Conservation (phyloP, 2,888 invertebrate species). For the Sphaeridia pumilis region DNA sequence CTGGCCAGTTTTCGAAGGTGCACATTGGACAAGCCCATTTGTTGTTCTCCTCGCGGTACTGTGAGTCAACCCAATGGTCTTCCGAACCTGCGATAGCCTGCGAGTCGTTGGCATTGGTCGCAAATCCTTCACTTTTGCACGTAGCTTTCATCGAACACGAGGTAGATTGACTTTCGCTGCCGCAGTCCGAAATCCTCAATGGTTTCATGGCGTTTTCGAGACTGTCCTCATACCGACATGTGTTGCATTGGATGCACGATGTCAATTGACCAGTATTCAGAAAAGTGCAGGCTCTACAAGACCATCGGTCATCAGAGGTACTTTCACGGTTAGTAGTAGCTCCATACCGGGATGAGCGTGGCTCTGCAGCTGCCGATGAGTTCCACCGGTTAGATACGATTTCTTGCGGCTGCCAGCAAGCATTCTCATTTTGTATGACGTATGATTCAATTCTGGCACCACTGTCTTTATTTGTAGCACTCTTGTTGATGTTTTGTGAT, state of each 20-base stretch:
- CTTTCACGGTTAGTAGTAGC: background rate
- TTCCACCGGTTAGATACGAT: no score
- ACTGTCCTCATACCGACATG: background rate
- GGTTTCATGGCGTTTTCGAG: conserved; percentile 7
- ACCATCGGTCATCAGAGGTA: conserved; percentile 2
- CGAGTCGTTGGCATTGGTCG: background rate
- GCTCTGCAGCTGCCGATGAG: no score
- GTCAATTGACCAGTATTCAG: conserved; percentile 7
- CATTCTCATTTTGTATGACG: no score
- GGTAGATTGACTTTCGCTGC: background rate
- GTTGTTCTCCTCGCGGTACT: conserved; percentile 19
- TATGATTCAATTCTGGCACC: no score
- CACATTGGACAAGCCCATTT: conserved; percentile 54
- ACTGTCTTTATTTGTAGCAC: no score
- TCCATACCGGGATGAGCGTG: background rate
- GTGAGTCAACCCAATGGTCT: background rate
- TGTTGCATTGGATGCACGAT: conserved; percentile 12
- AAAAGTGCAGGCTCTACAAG: conserved; percentile 11
- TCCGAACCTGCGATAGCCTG: background rate
- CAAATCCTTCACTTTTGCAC: background rate
- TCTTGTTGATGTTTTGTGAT: no score
- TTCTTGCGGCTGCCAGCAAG: no score
- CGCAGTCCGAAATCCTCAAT: conserved; percentile 9
- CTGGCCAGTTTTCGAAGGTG: conserved; percentile 96
- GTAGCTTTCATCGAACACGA: conserved; percentile 3